These are phyloP conservation scores for Dinoponera quadriceps DNA, from an alignment of 1,140 invertebrate genomes.

Conservation along the genomic window DNA sequence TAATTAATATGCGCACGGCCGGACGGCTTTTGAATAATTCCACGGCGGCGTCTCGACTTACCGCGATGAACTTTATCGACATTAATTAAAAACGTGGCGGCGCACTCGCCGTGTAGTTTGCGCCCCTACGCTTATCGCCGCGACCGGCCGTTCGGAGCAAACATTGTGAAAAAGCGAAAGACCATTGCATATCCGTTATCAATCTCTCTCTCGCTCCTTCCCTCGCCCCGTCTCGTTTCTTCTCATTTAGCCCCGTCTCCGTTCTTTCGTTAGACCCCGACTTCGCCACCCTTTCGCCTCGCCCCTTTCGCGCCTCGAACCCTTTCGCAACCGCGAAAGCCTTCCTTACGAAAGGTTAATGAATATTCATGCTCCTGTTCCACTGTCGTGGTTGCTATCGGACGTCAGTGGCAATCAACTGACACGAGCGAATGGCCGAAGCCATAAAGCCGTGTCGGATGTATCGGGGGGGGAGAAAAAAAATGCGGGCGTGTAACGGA, in stretches of 20 bases:
- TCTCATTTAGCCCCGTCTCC: slow-evolving; percentile 62
- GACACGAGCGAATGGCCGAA: slow-evolving; percentile 62
- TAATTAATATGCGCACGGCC: slow-evolving; percentile 75
- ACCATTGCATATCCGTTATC: slow-evolving; percentile 84
- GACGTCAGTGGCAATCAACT: slow-evolving; percentile 84
- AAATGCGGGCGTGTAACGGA: slow-evolving; percentile 63
- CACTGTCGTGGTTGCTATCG: slow-evolving; percentile 81
- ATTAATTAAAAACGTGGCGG: slow-evolving; percentile 80
- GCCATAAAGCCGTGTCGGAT: slow-evolving; percentile 57
- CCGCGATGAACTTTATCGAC: slow-evolving; percentile 74
- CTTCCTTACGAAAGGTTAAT: slow-evolving; percentile 83
- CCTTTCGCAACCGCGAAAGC: slow-evolving; percentile 67
- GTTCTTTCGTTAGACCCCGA: slow-evolving; percentile 61
- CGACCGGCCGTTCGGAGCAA: slow-evolving; percentile 80
- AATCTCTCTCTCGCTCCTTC: slow-evolving; percentile 72
- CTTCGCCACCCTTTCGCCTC: not conserved
- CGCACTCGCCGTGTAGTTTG: slow-evolving; percentile 70
- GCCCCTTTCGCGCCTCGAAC: slow-evolving; percentile 42
- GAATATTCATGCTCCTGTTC: slow-evolving; percentile 84
- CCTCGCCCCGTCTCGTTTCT: slow-evolving; percentile 41
- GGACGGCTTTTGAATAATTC: slow-evolving; percentile 76
- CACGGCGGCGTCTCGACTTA: slow-evolving; percentile 64
- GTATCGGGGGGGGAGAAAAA: slow-evolving; percentile 34
- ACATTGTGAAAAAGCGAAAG: slow-evolving; percentile 84
- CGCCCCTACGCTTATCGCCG: slow-evolving; percentile 81